These are phyloP conservation scores for Clanis bilineata DNA, from an alignment of 2,888 invertebrate genomes.

Conservation along the genomic window DNA sequence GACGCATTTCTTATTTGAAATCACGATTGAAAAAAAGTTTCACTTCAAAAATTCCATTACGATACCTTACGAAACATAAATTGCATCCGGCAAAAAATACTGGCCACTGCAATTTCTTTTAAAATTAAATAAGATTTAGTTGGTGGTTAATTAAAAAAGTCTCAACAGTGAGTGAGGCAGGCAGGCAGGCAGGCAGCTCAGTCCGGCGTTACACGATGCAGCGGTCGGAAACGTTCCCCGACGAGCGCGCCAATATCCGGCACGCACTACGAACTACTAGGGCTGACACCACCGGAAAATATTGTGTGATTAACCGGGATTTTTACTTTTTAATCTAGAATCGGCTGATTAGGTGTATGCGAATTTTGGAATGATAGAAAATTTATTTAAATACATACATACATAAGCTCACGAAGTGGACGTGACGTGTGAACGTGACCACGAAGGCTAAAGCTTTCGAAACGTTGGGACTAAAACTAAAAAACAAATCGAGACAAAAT, in stretches of 20 bases:
- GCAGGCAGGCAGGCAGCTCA: background rate
- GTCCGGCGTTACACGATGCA: conserved; percentile 4
- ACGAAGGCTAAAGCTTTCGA: too few species aligned
- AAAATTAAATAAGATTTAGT: background rate
- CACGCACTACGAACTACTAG: background rate
- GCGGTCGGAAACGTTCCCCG: conserved; percentile 19
- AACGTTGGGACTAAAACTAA: too few species aligned
- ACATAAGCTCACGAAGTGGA: too few species aligned
- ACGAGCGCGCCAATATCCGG: conserved; percentile 20
- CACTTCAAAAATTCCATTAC: background rate
- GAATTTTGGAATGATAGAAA: too few species aligned
- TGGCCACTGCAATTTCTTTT: background rate
- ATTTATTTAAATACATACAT: too few species aligned
- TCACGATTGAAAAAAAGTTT: too few species aligned
- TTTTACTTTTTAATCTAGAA: background rate
- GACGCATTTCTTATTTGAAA: too few species aligned
- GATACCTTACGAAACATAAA: background rate
- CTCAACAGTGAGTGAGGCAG: background rate
- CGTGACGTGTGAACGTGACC: too few species aligned
- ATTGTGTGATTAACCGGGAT: background rate
- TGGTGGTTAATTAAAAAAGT: background rate
- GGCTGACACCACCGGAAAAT: conserved; percentile 10
- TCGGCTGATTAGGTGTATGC: too few species aligned
- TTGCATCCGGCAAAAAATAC: background rate
- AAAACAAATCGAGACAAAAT: too few species aligned